These are phyloP conservation scores for Priocnemis perturbator DNA, from an alignment of 2,888 invertebrate species.

Conservation along the genomic window DNA sequence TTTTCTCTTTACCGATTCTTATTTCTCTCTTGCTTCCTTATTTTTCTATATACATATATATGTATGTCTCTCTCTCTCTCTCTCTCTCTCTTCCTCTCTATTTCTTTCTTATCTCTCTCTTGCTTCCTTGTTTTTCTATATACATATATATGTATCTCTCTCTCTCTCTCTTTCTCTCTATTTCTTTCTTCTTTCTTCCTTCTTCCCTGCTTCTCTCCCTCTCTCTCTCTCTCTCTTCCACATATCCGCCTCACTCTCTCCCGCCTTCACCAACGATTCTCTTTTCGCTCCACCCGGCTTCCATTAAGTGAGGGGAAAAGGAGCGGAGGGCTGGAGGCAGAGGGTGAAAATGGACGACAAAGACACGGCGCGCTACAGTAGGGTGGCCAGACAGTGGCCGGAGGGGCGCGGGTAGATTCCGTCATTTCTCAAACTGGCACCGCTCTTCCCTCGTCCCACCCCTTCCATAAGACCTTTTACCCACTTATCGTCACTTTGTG, in stretches of 20 bases:
- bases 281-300: neutral
- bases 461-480: conserved; percentile 41
- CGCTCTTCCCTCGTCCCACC: conserved; percentile 5
- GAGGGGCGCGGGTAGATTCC: neutral
- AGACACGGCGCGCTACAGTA: neutral
- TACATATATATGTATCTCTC: neutral
- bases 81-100: conserved; percentile 18
- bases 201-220: neutral
- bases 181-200: neutral
- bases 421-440: conserved; percentile 53
- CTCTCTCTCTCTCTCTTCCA: neutral
- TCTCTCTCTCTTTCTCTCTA: neutral
- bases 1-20: no score
- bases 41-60: conserved; percentile 4
- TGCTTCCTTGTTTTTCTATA: neutral
- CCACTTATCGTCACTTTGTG: conserved; percentile 56
- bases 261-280: no score
- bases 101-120: conserved; percentile 18
- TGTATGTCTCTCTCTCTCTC: conserved; percentile 1
- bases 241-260: neutral
- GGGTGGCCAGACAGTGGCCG: no score
- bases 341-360: conserved; percentile 4
- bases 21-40: neutral
- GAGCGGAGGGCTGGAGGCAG: neutral
- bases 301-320: neutral